Base-by-base conservation (phyloP, 2,888 invertebrate genomes). In the Schrankia costaestrigalis region DNA sequence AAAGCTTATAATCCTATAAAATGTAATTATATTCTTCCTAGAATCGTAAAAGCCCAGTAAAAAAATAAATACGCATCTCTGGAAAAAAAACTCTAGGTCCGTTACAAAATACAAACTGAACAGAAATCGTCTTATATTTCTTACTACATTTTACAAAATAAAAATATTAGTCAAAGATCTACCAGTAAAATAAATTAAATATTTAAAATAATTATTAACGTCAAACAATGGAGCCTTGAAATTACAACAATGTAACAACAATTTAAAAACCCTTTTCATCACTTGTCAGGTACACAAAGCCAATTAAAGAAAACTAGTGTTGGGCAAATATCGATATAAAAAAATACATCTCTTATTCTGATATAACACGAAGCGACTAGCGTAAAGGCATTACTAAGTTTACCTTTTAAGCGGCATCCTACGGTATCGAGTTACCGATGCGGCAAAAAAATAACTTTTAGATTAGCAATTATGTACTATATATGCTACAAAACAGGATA, bases 351-450 rank as follows among this genome's bases (percentile, higher is more conserved):
- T 53, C 59, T 55, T 63, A 56, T 52, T 55, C 53, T 71, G 76
- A 77, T 71, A 71, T 73, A 77, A 83, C 73, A 66, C 67, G 71
- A 68, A 37, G 68, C 67, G 76, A 83, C 67, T 77, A 69, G 78
- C 78, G 78, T 79, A 78, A 78, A 83, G 59, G 80, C 70, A 75
- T 81, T 78, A 82, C 79, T 63, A 54, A 71, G 75, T 71, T 80
- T 77, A 68, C 77, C 78, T 80, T 82, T 83, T 81, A 79, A 78
- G 71, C 65, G 63, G 61, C 62, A 54, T 60, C 66, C 65, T 63
- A 68, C 63, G 63, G 83, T 80, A 74, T 84, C 76, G 54, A 45
- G 78, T 83, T 82, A 76, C 80, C 58, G 49, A 63, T 46, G 30
- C 39, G 45, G 41, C 36, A 37, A 42, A 51, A 62, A 66, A 72